Conservation (phyloP, 2,888 invertebrate species). For the Deilephila elpenor region DNA sequence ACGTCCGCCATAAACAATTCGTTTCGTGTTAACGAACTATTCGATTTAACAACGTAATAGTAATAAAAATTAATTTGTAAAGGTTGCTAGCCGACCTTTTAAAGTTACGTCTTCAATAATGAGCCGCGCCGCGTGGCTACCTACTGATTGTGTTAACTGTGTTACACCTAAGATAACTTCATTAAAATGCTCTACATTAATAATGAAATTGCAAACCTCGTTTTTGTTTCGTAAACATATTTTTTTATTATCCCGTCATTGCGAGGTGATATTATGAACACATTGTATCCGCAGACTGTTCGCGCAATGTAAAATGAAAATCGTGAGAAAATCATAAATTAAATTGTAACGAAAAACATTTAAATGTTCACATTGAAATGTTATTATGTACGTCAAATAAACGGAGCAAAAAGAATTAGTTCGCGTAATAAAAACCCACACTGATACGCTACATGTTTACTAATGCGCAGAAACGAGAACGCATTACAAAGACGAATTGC, state of each 20-base stretch:
- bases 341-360: conserved; percentile 16
- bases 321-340: conserved; percentile 8
- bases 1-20: conserved; percentile 77
- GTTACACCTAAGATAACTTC: conserved; percentile 18
- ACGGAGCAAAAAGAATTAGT: conserved; percentile 12
- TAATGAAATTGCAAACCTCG: neutral
- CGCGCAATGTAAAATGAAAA: neutral
- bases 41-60: conserved; percentile 67
- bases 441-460: conserved; percentile 15
- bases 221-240: neutral
- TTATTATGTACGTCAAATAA: conserved; percentile 16
- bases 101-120: conserved; percentile 49
- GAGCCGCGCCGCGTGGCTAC: conserved; percentile 37
- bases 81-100: conserved; percentile 60
- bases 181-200: conserved; percentile 5
- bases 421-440: conserved; percentile 19
- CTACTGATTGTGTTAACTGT: conserved; percentile 24
- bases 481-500: conserved; percentile 16
- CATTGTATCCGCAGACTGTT: neutral
- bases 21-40: conserved; percentile 73
- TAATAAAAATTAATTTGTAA: conserved; percentile 70
- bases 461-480: conserved; percentile 18
- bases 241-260: neutral
- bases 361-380: conserved; percentile 8
- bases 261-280: conserved; percentile 5